Base-by-base conservation (phyloP, 2,888 invertebrate species). In the Calameuta pallipes region DNA sequence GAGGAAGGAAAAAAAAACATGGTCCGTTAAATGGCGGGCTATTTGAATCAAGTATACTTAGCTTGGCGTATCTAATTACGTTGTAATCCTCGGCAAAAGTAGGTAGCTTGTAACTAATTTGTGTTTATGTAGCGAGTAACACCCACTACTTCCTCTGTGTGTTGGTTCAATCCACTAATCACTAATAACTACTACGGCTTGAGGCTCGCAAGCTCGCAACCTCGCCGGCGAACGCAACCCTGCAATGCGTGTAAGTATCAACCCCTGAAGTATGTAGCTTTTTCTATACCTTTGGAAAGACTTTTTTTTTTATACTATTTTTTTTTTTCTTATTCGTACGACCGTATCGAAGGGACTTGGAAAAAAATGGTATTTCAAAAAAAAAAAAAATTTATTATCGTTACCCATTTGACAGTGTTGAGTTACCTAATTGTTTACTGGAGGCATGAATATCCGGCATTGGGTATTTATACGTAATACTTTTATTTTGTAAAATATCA, bases 81-180 rank as follows among this genome's bases (percentile, higher is more conserved):
- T 73, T 77, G 69, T 85, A 86, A 84, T 86, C 84, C 82, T 82
- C 84, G 83, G 83, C 81, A 83, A 82, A 84, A 83, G 85, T 90
- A 89, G 87, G 86, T 89, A 89, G 88, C 88, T 89, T 89, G 89
- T 90, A 90, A 91, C 91, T 91, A 91, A 91, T 91, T 87, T 91
- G 89, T 90, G 87, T 91, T 91, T 90, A 90, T 89, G 90, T 90
- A 90, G 90, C 90, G 87, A 90, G 90, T 90, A 90, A 91, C 89
- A 89, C 84, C 82, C 87, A 88, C 88, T 87, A 88, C 87, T 86
- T 85, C 86, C 85, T 87, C 84, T 87, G 87, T 87, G 89, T 90
- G 88, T 87, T 86, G 88, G 89, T 87, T 87, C 87, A 88, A 90
- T 89, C 88, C 88, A 90, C 90, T 91, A 91, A 91, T 91, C 87